Evolutionary conservation across 37 sponge, comb jelly and placozoan genomes (phyloP).

Genomic region (Halisarca cf. caerulea): DNA sequence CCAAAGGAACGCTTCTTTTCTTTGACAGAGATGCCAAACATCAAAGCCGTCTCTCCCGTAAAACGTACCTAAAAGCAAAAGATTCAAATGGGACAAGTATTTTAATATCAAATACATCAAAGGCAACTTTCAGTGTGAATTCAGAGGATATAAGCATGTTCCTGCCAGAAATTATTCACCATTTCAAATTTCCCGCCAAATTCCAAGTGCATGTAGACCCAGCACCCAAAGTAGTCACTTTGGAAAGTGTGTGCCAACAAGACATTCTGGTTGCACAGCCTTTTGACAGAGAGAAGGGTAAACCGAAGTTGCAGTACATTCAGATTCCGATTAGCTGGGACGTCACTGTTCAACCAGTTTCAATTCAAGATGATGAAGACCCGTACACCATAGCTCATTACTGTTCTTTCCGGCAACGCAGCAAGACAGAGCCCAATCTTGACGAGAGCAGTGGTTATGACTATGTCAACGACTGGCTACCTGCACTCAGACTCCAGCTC

Average conservation of each 20-base stretch:
- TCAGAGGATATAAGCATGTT: conserved; percentile 56
- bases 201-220: background rate
- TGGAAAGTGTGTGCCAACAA: background rate
- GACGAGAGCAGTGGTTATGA: too few species aligned
- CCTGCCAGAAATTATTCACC: conserved; percentile 56
- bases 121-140: conserved; percentile 49
- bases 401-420: too few species aligned
- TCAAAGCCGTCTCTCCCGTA: too few species aligned
- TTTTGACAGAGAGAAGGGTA: background rate
- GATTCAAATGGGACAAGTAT: background rate
- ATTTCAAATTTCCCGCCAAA: background rate
- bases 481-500: too few species aligned
- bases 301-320: background rate
- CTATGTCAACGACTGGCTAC: too few species aligned
- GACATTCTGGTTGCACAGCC: background rate
- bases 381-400: too few species aligned
- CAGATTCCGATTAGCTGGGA: too few species aligned
- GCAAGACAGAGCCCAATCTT: too few species aligned
- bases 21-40: too few species aligned
- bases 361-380: too few species aligned
- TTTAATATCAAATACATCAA: conserved; percentile 22
- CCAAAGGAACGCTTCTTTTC: background rate
- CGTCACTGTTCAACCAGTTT: too few species aligned
- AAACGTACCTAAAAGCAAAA: background rate
- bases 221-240: background rate